Evolutionary conservation across 1,140 invertebrate species (phyloP), one percentile per base, ranked within the genome.

Genomic region (Drosophila oshimai): DNA sequence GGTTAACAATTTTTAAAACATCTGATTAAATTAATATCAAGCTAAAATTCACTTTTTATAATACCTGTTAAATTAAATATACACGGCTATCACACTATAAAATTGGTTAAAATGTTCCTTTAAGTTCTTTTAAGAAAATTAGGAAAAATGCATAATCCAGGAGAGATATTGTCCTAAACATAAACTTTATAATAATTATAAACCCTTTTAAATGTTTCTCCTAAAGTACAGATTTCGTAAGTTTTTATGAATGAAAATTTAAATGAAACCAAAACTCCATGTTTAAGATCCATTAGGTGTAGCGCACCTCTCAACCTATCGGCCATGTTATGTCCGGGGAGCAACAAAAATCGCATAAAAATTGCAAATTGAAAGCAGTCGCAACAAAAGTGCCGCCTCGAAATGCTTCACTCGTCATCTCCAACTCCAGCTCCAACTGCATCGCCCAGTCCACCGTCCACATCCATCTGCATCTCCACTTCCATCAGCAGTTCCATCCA

Each of bases 261-360:
- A 1, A 4, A 6, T 9, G 4, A 26, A 39, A 26, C 2, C 0
- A 6, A 15, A 39, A 6, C 13, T 31, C 4, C 29, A 18, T 7
- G 0, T n/a, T 10, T 2, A 13, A 17, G 12, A 4, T 4, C 4
- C 6, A 13, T 7, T n/a, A 41, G 24, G 9, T 31, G 45, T 54
- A 73, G 61, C 17, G 54, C 34, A 64, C 0, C 4, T 9, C 17
- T 13, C 29, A 61, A 46, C 39, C 45, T 65, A 39, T 47, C 28
- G 50, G 20, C 41, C 33, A 39, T 49, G 67, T 26, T 65, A 53
- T 29, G 67, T 49, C 29, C 39, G 33, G 22, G 29, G 57, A 57
- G 75, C 75, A 69, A 68, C 80, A 86, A 86, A 86, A 83, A 54
- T 74, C 79, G 47, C 79, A 72, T 86, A 86, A 84, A 84, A 67